Base-by-base conservation (phyloP, 2,113 vertebrate genomes). In the Ranitomeya imitator region DNA sequence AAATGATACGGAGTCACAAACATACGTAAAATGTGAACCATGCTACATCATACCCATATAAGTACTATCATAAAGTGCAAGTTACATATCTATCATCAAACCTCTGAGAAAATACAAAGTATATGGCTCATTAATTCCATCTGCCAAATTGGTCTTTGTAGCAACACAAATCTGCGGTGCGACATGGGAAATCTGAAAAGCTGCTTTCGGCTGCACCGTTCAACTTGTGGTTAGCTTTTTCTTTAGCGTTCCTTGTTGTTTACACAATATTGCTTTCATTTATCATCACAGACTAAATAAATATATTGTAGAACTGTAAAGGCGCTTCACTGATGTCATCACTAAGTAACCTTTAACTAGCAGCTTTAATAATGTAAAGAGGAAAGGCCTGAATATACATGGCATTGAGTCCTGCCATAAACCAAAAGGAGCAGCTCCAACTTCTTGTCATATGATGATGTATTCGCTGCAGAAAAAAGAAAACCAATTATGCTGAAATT, bases 401-500 rank as follows among this genome's bases (percentile, higher is more conserved):
- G 7, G 45, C 19, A 88, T 45, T 78, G 55, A 88, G 45, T 19
- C 55, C 26, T 83, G 69, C 37, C 54, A 83, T 69, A 82, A 81
- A 74, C 45, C 81, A 79, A 79, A 13, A 67, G 60, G 59, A 57
- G 61, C n/a, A 23, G 12, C 73, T 88, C 82, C 60, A 84, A 88
- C 15, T n/a, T 88, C 60, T 79, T 85, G 87, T 88, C 82, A 79
- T 57, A 78, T n/a, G 60, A 59, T 69, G 80, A 88, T 84, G 78
- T 84, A 84, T 88, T 88, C 55, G 78, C 21, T 61, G 31, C 71
- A n/a, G 45, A 23, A 67, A 88, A 84, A 88, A 69, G 82, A 85
- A 85, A 88, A 85, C 81, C n/a, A 77, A 88, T 78, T 83, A 85
- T 85, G 21, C 82, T 76, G 73, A 88, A 88, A 88, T 88, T 57